A percentile compares a stretch with the other conserved stretches of the same genome.
Evolutionary conservation across 2,888 invertebrate species (phyloP).

Genomic region (Perizoma flavofasciatum): DNA sequence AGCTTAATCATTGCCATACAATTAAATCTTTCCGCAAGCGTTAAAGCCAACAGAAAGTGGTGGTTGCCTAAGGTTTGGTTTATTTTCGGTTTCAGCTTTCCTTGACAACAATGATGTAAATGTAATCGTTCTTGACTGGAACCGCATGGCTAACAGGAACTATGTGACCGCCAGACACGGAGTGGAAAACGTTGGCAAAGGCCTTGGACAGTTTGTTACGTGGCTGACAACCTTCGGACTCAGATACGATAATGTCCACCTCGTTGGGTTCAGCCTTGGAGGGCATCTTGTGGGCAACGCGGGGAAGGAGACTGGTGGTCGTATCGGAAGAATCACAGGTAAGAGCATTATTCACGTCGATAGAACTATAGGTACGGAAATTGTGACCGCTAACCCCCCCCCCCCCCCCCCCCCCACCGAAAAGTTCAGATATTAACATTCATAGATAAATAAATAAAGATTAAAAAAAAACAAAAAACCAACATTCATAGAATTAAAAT

Average conservation of each 20-base stretch:
- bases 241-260: conserved; percentile 57
- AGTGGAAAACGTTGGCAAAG: conserved; percentile 51
- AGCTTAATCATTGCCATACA: too few relatives aligned
- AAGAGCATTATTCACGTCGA: conserved; percentile 9
- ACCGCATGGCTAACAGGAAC: conserved; percentile 55
- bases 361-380: not conserved
- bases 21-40: not conserved
- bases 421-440: too few relatives aligned
- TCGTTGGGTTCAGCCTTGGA: conserved; percentile 76
- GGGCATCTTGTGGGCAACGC: conserved; percentile 71
- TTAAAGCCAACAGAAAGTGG: too few relatives aligned
- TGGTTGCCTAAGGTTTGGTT: not conserved
- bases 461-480: too few relatives aligned
- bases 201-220: conserved; percentile 55
- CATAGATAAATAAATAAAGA: too few relatives aligned
- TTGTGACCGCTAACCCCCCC: too few relatives aligned
- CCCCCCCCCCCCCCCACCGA: too few relatives aligned
- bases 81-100: conserved; percentile 51
- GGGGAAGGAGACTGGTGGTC: conserved; percentile 55
- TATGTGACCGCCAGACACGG: conserved; percentile 62
- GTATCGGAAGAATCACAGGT: conserved; percentile 67
- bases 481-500: too few relatives aligned
- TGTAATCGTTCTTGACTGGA: conserved; percentile 75
- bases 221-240: conserved; percentile 54
- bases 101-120: conserved; percentile 60